phyloP scores from a whole-genome alignment of 2,888 invertebrate species.

The Hyppa rectilinea region DNA sequence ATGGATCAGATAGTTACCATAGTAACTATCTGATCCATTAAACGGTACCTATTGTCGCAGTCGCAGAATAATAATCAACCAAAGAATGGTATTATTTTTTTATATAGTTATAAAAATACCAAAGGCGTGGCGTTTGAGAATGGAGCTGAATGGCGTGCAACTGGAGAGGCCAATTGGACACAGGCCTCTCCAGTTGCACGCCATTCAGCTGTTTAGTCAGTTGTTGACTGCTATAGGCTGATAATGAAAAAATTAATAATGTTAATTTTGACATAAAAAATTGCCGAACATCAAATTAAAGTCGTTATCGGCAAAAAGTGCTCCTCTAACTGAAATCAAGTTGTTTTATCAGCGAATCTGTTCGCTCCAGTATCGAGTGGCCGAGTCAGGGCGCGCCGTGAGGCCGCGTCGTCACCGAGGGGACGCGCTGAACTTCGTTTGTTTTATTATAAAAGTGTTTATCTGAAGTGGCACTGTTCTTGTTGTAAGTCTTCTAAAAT shows the following conservation, averaged over 20 bases:
- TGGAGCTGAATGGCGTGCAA: no score
- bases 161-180: no score
- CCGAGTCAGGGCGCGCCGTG: slow-evolving; percentile 19
- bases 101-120: no score
- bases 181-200: no score
- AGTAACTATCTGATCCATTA: no score
- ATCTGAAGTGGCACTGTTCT: neutral
- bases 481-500: neutral
- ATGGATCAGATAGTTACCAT: no score
- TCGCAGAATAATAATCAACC: neutral
- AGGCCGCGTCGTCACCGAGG: slow-evolving; percentile 18
- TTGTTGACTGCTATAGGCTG: no score
- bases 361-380: slow-evolving; percentile 43
- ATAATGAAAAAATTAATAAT: no score
- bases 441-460: slow-evolving; percentile 25
- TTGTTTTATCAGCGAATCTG: slow-evolving; percentile 59
- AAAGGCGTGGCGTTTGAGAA: no score
- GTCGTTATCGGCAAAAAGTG: slow-evolving; percentile 53
- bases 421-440: neutral
- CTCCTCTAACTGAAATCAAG: slow-evolving; percentile 41
- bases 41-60: no score
- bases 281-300: slow-evolving; percentile 16
- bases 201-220: no score
- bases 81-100: no score
- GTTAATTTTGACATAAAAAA: slow-evolving; percentile 45